Base-by-base conservation (phyloP, 2,888 invertebrate species). In the Synergus laeviventris region DNA sequence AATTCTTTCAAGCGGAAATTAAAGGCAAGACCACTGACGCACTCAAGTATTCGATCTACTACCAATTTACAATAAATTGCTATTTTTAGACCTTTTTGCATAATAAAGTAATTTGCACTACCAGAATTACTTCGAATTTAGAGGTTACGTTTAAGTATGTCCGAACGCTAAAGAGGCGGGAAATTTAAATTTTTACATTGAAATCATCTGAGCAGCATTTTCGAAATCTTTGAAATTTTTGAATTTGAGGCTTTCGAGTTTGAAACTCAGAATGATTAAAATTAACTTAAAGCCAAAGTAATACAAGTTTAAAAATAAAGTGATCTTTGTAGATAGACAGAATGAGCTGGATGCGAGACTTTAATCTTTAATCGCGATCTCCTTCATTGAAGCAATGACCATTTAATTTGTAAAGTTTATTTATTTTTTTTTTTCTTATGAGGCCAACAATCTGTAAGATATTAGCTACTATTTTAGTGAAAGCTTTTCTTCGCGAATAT, bases 1-100 rank as follows among this genome's bases (percentile, higher is more conserved):
- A 24, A 66, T 42, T 66, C 42, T 66, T 66, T 66, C 64, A 42
- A 66, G 39, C 42, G 64, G 42, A 45, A 66, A 66, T 66, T 24
- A 56, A 56, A 56, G 21, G 21, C 18, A 21, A 66, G 42, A 12
- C 12, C 42, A 24, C 39, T 64, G 18, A 66, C 21, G 42, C 16
- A 56, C n/a, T n/a, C n/a, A n/a, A n/a, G n/a, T n/a, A n/a, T n/a
- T n/a, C n/a, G 21, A 56, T 56, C 9, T 56, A 56, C 2, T 21
- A 11, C 21, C 18, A 8, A 56, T 56, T 56, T 11, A 56, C 18
- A 12, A 56, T 21, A 49, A 49, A 49, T 16, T 1, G 16, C 16
- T n/a, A n/a, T n/a, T 45, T 45, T 45, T n/a, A 4, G 16, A 0
- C 42, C 16, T 16, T 16, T n/a, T 45, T 45, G 1, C 16, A 45